Evolutionary conservation across 37 sponge, comb jelly and placozoan genomes (phyloP), one percentile per base, ranked within the genome.

Genomic region (Petrosia ficiformis): DNA sequence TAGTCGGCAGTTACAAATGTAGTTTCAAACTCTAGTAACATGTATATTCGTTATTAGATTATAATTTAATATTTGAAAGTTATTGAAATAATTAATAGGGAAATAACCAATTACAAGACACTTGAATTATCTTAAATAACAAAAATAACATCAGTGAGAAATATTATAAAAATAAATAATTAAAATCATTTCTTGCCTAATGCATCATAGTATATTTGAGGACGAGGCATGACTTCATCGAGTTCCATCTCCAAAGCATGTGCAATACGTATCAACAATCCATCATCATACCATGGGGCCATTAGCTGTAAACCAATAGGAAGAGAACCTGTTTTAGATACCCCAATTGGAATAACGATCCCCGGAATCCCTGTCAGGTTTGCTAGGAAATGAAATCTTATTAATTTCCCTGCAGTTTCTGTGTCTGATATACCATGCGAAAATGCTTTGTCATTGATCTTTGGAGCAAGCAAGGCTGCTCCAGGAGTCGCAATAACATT

Each of bases 251-350:
- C 97, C 28, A 86, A 71, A 14, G 77, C 90, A 61, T 57, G 57
- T 39, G 88, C 97, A 48, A 78, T 86, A 21, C 61, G 77, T n/a
- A 93, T 61, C 31, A 96, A 60, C 71, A 93, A 57, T 14, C 84
- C 57, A 71, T 96, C 97, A 58, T 89, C 72, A 80, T 91, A 87
- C 91, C 93, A 90, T 3, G 59, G 75, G 1, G 85, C 93, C 87
- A 89, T 96, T 48, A 96, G 28, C 82, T 89, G 90, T n/a, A 96
- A 52, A 33, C 88, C 76, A 6, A 92, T 65, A 5, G 97, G 97
- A 33, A 96, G 79, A 6, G 85, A 90, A 8, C 73, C 70, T 5
- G n/a, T 48, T 31, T 41, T 81, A 38, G 80, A 79, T 73, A 79
- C 82, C 26, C 88, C 92, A 68, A 92, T 81, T 1, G 92, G 92